Evolutionary conservation across 2,797 vertebrate species (phyloP), one percentile per base, ranked within the genome.

Genomic region (Sebastolobus alascanus): DNA sequence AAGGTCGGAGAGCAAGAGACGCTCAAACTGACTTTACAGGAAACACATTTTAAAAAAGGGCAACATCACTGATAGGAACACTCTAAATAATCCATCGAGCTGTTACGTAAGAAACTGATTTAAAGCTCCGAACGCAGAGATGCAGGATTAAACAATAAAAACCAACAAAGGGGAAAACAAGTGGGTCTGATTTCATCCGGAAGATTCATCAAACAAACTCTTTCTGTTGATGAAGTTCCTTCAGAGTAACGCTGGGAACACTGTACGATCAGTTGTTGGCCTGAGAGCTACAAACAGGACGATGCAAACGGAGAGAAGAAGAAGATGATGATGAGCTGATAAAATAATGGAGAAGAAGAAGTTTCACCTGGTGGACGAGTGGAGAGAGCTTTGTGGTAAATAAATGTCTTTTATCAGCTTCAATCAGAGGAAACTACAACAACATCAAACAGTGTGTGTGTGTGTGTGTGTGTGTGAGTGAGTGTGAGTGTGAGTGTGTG

Each of bases 271-370:
- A n/a, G n/a, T n/a, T n/a, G n/a, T n/a, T n/a, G n/a, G n/a, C n/a
- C 71, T 25, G 1, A 1, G 75, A 76, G 68, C 68, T n/a, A 38
- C 10, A 8, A 31, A 16, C n/a, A 0, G 55, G 63, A 54, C 85
- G 77, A 88, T 73, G 86, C 74, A 88, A 88, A 78, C 37, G 0
- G 3, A 37, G 77, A 66, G 86, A 86, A 89, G 61, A 83, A 81
- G 13, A 16, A 35, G 37, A 70, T n/a, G n/a, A n/a, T n/a, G n/a
- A n/a, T n/a, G n/a, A n/a, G 25, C 63, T 29, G 77, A 72, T 73
- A 64, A 65, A 68, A 46, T 4, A 13, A 77, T n/a, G n/a, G n/a
- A 52, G 4, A 10, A 6, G 55, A 77, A 54, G 4, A 11, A 5
- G 56, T 10, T 52, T 40, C 14, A 69, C 9, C 68, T 0, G 60